Evolutionary conservation across 1,140 invertebrate species (phyloP), one percentile per base, ranked within the genome.

Genomic region (Gryon sp.): DNA sequence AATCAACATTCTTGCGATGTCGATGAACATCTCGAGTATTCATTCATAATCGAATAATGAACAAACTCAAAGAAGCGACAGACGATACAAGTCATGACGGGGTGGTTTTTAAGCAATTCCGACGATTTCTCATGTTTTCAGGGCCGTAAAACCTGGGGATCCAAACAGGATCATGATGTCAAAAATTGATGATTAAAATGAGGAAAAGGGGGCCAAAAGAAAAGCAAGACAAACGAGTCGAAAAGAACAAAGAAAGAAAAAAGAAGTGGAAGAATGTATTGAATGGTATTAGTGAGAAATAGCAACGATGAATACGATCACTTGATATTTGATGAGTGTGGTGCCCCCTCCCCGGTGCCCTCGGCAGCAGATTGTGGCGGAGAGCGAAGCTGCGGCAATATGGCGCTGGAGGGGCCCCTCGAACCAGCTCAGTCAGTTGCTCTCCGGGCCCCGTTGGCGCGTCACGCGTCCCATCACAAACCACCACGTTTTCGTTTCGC

Each of bases 401-500:
- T 85, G 84, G 82, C 82, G 80, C 78, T 83, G 76, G 84, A 80
- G 84, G 83, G 84, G 84, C 83, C 85, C 83, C 57, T 62, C 65
- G 78, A 82, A 72, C 69, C 69, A 75, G 70, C 69, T 38, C 53
- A 75, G 76, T 80, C 85, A 88, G 86, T 89, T 84, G 85, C 77
- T 83, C 74, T 84, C 78, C 83, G 83, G 84, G 86, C 84, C 87
- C 84, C 82, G 86, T 78, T 79, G 79, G 76, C 78, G 85, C 65
- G 81, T 60, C 68, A 70, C 76, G 83, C 79, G 81, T 77, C 75
- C 57, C 41, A n/a, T 9, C 40, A 12, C 9, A 9, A 34, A 32
- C 19, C 20, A n/a, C n/a, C n/a, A n/a, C n/a, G 22, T 59, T 52
- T 32, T 15, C 68, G 57, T 57, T 32, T 26, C 46, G 68, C 55